phyloP scores from a whole-genome alignment of 2,797 vertebrate genomes.

The Amphiprion clarkii region DNA sequence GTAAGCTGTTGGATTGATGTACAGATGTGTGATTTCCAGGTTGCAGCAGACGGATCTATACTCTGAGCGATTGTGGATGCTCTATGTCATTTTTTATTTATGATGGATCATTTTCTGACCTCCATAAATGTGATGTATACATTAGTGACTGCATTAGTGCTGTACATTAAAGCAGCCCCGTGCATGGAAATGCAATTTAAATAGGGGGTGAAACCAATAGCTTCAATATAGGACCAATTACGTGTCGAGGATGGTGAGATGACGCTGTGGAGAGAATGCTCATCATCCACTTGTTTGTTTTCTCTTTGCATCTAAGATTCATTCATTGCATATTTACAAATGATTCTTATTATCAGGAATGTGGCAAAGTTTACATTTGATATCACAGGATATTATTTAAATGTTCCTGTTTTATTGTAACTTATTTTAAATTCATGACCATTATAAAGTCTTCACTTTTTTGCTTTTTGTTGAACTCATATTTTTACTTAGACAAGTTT shows the following conservation, averaged over 20 bases:
- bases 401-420: no score
- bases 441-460: background rate
- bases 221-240: conserved; percentile 51
- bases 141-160: conserved; percentile 79
- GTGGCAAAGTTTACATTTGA: background rate
- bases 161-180: conserved; percentile 67
- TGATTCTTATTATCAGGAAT: background rate
- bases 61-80: conserved; percentile 52
- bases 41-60: conserved; percentile 64
- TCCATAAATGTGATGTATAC: conserved; percentile 74
- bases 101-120: conserved; percentile 74
- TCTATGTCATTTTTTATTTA: conserved; percentile 80
- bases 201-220: conserved; percentile 54
- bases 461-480: background rate
- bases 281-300: no score
- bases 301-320: background rate
- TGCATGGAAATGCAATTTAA: conserved; percentile 73
- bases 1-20: conserved; percentile 24
- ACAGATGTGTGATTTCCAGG: conserved; percentile 9
- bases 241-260: conserved; percentile 16
- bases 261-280: no score
- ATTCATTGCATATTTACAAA: background rate
- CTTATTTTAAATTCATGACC: no score
- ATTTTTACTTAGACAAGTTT: background rate
- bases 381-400: background rate